These are phyloP conservation scores for Melipona beecheii DNA, from an alignment of 2,888 invertebrate species.

Conservation along the genomic window DNA sequence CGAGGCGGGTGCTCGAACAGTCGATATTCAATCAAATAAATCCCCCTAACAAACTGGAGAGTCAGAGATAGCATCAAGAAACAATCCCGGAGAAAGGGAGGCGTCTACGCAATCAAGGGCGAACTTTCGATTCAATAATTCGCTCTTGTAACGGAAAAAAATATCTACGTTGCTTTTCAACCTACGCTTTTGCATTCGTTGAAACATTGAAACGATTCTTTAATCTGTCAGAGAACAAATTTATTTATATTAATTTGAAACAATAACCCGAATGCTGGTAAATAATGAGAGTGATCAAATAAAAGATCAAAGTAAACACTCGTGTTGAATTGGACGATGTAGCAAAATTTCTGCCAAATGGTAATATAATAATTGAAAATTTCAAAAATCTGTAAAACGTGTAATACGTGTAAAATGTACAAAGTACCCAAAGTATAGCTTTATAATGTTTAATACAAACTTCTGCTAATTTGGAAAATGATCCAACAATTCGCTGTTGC, in stretches of 20 bases:
- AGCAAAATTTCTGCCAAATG: not conserved
- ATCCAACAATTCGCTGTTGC: slow-evolving; percentile 23
- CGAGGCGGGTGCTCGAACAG: slow-evolving; percentile 60
- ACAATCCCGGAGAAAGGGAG: slow-evolving; percentile 62
- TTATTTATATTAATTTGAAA: not conserved
- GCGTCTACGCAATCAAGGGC: slow-evolving; percentile 34
- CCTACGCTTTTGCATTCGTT: not conserved
- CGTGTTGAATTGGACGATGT: not conserved
- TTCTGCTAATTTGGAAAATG: not conserved
- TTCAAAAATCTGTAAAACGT: too few species aligned
- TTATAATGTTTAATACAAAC: too few species aligned
- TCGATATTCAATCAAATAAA: slow-evolving; percentile 78
- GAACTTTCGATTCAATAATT: slow-evolving; percentile 33
- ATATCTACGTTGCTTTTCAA: not conserved
- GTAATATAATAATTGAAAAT: not conserved
- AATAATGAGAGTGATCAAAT: not conserved
- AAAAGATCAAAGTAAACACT: not conserved
- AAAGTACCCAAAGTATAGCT: too few species aligned
- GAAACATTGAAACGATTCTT: not conserved
- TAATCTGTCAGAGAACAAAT: not conserved
- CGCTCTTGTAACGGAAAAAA: not conserved
- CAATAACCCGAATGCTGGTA: not conserved
- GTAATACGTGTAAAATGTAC: too few species aligned
- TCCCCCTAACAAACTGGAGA: slow-evolving; percentile 78
- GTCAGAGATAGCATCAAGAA: slow-evolving; percentile 76